These are phyloP conservation scores for Pholis gunnellus DNA, from an alignment of 2,113 vertebrate species.

Conservation along the genomic window DNA sequence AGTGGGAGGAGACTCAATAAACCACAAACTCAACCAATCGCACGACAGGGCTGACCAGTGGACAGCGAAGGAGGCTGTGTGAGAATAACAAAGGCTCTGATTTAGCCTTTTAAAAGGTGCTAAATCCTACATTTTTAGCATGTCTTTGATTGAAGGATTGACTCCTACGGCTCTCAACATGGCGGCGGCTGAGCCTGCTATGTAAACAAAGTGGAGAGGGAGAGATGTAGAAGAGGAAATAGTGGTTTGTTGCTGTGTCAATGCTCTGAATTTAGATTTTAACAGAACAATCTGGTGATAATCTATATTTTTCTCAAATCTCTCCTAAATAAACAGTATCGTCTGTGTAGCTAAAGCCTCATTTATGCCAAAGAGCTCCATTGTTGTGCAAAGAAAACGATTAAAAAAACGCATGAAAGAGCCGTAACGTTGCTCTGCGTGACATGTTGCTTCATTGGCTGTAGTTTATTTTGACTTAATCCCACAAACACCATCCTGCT, in stretches of 20 bases:
- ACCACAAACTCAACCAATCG: slow-evolving; percentile 27
- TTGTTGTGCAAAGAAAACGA: not conserved
- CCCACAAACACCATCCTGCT: not conserved
- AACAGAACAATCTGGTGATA: not conserved
- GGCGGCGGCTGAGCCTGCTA: not conserved
- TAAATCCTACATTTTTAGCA: too few relatives aligned
- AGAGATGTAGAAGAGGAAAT: too few relatives aligned
- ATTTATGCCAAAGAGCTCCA: not conserved
- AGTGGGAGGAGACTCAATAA: slow-evolving; percentile 23
- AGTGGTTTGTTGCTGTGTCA: too few relatives aligned
- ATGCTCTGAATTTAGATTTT: not conserved
- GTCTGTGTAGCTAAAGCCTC: not conserved
- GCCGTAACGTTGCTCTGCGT: not conserved
- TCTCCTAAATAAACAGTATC: not conserved
- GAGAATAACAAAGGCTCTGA: not conserved
- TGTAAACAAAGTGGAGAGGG: too few relatives aligned
- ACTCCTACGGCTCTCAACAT: not conserved
- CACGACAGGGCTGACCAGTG: not conserved
- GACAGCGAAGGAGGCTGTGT: not conserved
- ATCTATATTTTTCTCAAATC: not conserved
- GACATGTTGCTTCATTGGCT: not conserved
- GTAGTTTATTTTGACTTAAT: not conserved
- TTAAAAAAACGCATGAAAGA: not conserved
- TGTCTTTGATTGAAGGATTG: too few relatives aligned
- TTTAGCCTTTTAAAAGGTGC: not conserved